Base-by-base conservation (phyloP, 2,113 vertebrate genomes). In the Upupa epops region DNA sequence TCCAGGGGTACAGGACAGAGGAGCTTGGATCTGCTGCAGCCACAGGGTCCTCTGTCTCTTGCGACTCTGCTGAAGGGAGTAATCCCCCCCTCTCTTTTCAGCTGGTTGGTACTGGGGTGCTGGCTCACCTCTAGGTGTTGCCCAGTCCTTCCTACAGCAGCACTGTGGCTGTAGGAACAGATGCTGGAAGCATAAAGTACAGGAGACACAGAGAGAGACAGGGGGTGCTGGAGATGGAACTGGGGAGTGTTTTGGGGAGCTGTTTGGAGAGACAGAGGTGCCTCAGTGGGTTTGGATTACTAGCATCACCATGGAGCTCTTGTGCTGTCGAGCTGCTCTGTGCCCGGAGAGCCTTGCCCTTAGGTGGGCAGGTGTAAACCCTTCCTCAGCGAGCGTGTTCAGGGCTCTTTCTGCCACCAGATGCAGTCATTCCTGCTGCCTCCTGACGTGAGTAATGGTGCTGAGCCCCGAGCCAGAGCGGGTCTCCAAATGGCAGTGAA, bases 371-470 rank as follows among this genome's bases (percentile, higher is more conserved):
- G 78, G 46, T 64, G 63, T 36, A 60, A 65, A 49, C 51, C 24
- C 20, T 75, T 18, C 78, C 45, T 45, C 17, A 31, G 51, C 3
- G 9, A 75, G 14, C 52, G 4, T 0, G 10, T 14, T 17, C 0
- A 3, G 63, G 60, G 52, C 70, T 71, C 17, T 8, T 78, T 60
- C 52, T 48, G 64, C 51, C 28, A 46, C 3, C 4, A 51, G 75
- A 78, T 56, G 36, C 8, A 46, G 79, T 71, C 60, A 58, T 21
- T 18, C 6, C 64, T 0, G 1, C 80, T 77, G 90, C 73, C 65
- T 93, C 20, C 88, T 56, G 80, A 56, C 7, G 7, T 86, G 86
- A 88, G 88, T 81, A 48, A 93, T 81, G 49, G 22, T 32, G 76
- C 42, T 45, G 21, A 94, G 32, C 73, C 83, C 65, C 25, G 32